A percentile compares a stretch with the other conserved stretches of the same genome.
Evolutionary conservation across 2,888 invertebrate species (phyloP).

Genomic region (Drosophila prolongata): DNA sequence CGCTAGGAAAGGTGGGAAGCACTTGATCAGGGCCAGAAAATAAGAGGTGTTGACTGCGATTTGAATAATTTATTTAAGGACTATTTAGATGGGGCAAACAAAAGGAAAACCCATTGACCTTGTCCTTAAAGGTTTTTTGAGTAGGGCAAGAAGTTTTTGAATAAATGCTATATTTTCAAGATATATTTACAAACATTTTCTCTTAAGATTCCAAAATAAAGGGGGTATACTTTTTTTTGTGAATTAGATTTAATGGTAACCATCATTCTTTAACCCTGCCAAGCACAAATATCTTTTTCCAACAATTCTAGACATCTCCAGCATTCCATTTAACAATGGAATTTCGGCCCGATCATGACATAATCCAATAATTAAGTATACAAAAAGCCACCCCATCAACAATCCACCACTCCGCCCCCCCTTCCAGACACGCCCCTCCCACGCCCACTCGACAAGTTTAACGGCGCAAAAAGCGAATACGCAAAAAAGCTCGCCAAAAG

Average conservation of each 20-base stretch:
- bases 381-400: conserved; percentile 42
- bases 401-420: conserved; percentile 9
- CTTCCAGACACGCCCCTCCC: conserved; percentile 5
- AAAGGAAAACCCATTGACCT: neutral
- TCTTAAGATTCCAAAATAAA: too few species aligned
- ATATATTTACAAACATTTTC: neutral
- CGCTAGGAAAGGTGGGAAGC: conserved; percentile 46
- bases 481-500: conserved; percentile 55
- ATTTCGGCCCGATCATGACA: conserved; percentile 29
- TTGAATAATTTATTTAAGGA: conserved; percentile 13
- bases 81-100: conserved; percentile 7
- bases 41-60: conserved; percentile 21
- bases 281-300: neutral
- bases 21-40: conserved; percentile 19
- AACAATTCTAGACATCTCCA: too few species aligned
- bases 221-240: too few species aligned
- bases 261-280: too few species aligned
- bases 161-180: neutral
- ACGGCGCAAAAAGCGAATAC: conserved; percentile 55
- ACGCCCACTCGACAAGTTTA: conserved; percentile 35
- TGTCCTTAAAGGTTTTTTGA: neutral
- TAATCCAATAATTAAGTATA: conserved; percentile 37
- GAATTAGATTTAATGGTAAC: too few species aligned
- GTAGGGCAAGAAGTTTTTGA: neutral
- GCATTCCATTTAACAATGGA: neutral